Conservation (phyloP, 35 echinoderm and acorn worm genomes). For the Ophioderma brevispina region DNA sequence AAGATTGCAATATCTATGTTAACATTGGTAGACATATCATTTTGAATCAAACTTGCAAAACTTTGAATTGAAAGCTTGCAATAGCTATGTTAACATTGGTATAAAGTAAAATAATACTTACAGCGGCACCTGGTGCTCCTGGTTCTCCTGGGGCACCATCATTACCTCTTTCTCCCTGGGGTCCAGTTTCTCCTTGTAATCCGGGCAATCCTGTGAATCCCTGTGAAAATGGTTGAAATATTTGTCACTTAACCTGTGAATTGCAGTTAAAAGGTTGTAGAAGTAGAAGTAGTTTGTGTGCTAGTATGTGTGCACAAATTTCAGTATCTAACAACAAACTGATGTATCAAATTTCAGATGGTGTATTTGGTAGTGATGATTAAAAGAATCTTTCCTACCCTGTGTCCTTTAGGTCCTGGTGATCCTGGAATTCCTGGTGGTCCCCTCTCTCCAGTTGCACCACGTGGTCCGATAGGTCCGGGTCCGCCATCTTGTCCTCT, state of each 20-base stretch:
- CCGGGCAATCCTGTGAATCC: slow-evolving; percentile 34
- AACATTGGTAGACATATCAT: no score
- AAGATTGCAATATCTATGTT: no score
- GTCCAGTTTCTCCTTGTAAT: slow-evolving; percentile 44
- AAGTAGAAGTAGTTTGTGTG: no score
- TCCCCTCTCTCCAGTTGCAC: slow-evolving; percentile 7
- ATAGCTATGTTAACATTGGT: no score
- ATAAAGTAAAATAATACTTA: neutral
- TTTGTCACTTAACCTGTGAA: no score
- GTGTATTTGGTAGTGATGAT: no score
- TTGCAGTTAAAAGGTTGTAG: no score
- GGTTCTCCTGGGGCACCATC: slow-evolving; percentile 55
- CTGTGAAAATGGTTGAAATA: no score
- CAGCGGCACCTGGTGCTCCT: slow-evolving; percentile 33
- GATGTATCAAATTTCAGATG: no score
- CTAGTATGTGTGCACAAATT: neutral
- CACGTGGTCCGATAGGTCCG: slow-evolving; percentile 60
- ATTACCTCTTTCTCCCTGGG: slow-evolving; percentile 70
- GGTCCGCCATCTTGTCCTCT: slow-evolving; percentile 64
- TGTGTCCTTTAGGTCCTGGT: slow-evolving; percentile 29
- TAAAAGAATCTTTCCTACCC: no score
- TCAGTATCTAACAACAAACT: neutral
- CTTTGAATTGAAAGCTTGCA: no score
- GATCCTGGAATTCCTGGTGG: slow-evolving; percentile 9
- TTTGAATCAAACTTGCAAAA: no score